Evolutionary conservation across 2,113 vertebrate species (phyloP).

Genomic region (Butorides virescens): DNA sequence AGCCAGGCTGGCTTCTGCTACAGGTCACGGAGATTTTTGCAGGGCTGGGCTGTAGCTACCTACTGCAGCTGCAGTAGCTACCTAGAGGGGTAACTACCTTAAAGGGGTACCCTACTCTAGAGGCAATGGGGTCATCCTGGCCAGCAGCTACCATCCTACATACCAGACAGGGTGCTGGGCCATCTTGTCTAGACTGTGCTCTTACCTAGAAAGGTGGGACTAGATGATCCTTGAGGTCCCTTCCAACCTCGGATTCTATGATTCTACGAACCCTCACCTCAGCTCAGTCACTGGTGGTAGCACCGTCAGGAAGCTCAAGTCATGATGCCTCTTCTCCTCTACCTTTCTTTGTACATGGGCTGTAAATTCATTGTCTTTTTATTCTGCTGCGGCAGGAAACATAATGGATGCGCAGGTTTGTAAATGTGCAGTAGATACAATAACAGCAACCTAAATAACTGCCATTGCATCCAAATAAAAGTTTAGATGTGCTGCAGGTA

Average conservation of each 20-base stretch:
- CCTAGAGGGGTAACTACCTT: background rate
- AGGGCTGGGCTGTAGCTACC: background rate
- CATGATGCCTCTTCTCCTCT: background rate
- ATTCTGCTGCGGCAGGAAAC: background rate
- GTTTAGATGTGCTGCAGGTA: background rate
- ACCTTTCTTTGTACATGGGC: background rate
- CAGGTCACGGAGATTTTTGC: background rate
- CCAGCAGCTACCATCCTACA: background rate
- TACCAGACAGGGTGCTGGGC: no score
- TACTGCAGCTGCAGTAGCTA: background rate
- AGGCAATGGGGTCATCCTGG: background rate
- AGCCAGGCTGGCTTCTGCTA: background rate
- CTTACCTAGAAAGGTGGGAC: no score
- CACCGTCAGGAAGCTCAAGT: background rate
- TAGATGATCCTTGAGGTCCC: no score
- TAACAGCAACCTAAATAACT: background rate
- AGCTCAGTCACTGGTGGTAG: background rate
- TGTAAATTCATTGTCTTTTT: background rate
- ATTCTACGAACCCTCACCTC: background rate
- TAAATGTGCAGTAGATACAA: background rate
- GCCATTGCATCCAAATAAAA: background rate
- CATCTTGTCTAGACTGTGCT: no score
- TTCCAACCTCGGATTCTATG: no score
- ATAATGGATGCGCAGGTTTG: rapidly evolving
- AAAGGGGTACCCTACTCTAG: background rate